Conservation (phyloP, 2,113 vertebrate genomes). For the Gasterosteus aculeatus region DNA sequence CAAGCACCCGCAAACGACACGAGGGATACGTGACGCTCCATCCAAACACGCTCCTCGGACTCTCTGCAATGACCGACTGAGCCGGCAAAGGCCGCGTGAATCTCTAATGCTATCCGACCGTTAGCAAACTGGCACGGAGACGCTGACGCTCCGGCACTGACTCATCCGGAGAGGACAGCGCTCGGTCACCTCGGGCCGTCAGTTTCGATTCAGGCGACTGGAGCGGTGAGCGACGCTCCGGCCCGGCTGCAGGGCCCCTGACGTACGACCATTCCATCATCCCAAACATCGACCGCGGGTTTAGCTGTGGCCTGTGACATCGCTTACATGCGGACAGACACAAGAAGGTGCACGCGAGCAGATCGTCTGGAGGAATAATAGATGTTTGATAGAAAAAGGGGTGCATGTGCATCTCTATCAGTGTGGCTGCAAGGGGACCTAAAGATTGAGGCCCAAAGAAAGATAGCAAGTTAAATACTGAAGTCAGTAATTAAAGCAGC, state of each 20-base stretch:
- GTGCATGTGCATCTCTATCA: too few species aligned
- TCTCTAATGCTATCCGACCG: too few species aligned
- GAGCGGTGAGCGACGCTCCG: constrained; percentile 33
- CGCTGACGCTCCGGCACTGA: constrained; percentile 45
- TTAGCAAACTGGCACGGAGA: constrained; percentile 18
- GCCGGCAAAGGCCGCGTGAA: too few species aligned
- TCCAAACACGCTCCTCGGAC: too few species aligned
- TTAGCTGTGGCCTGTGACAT: constrained; percentile 22
- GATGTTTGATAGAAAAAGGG: background rate
- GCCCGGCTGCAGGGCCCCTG: constrained; percentile 40
- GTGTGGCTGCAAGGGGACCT: background rate
- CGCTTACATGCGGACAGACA: too few species aligned
- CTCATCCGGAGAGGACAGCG: constrained; percentile 47
- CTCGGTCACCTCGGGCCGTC: constrained; percentile 24
- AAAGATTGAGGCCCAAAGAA: background rate
- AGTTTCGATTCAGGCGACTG: constrained; percentile 41
- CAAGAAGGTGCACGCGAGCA: too few species aligned
- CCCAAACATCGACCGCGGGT: constrained; percentile 45
- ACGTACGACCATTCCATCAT: constrained; percentile 47
- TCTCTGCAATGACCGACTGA: too few species aligned
- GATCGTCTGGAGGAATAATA: too few species aligned
- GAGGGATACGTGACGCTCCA: too few species aligned
- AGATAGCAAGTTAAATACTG: background rate
- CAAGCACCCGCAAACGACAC: too few species aligned
- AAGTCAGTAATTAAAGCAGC: background rate